Conservation (phyloP, 2,888 invertebrate species). For the Leptinotarsa haldemani region DNA sequence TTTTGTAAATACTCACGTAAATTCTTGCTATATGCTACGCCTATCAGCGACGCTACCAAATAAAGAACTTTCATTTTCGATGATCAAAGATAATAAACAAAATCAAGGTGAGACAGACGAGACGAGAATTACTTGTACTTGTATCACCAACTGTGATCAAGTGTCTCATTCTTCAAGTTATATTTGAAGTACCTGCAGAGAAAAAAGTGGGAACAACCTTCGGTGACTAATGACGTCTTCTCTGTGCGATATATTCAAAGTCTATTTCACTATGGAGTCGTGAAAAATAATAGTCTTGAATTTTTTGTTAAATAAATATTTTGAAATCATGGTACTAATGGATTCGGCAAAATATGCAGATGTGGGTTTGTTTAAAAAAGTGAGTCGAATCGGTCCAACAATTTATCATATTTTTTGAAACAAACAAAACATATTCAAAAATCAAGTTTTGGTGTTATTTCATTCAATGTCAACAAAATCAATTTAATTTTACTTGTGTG, state of each 20-base stretch:
- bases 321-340: neutral
- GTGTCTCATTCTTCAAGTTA: slow-evolving; percentile 10
- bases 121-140: neutral
- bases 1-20: slow-evolving; percentile 23
- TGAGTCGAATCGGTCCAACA: neutral
- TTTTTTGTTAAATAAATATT: neutral
- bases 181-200: neutral
- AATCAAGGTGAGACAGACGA: neutral
- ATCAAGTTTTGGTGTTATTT: no score
- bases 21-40: slow-evolving; percentile 11
- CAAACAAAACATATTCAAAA: no score
- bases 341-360: neutral
- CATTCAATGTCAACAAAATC: no score
- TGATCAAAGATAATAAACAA: neutral
- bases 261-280: neutral
- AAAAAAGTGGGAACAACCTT: slow-evolving; percentile 17
- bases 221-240: neutral
- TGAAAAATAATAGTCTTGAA: neutral
- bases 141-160: neutral
- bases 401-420: no score
- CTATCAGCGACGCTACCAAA: slow-evolving; percentile 7
- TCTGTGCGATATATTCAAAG: neutral
- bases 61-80: slow-evolving; percentile 22
- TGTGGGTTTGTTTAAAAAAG: neutral
- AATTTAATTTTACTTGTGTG: no score